These are phyloP conservation scores for Druon quercuslanigerum DNA, from an alignment of 1,140 invertebrate species.

Conservation along the genomic window DNA sequence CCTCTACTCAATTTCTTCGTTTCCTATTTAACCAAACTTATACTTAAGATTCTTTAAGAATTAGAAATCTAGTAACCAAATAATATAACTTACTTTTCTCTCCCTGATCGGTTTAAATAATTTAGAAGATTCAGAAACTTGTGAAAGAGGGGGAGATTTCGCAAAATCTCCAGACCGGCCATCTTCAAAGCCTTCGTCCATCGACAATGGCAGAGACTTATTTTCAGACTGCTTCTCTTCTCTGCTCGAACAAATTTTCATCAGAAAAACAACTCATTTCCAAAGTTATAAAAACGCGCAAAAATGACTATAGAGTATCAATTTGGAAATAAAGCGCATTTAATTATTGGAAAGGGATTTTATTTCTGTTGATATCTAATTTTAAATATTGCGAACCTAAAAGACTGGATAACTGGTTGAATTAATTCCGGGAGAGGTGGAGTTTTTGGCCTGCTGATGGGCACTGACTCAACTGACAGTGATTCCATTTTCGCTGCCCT, in stretches of 20 bases:
- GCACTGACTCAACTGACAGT: constrained; percentile 51
- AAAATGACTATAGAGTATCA: too few relatives aligned
- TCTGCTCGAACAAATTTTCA: constrained; percentile 36
- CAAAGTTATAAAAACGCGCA: too few relatives aligned
- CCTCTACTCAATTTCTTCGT: constrained; percentile 76
- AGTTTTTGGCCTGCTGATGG: constrained; percentile 57
- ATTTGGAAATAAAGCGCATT: too few relatives aligned
- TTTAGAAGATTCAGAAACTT: constrained; percentile 52
- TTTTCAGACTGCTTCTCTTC: constrained; percentile 61
- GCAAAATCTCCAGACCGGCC: constrained; percentile 72
- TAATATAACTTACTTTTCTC: constrained; percentile 30
- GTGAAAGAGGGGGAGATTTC: constrained; percentile 69
- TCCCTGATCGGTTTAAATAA: constrained; percentile 10
- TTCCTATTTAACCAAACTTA: constrained; percentile 47
- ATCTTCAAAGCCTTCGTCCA: constrained; percentile 83
- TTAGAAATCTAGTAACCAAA: constrained; percentile 22
- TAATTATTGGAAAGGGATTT: too few relatives aligned
- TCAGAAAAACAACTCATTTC: not conserved
- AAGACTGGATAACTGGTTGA: constrained; percentile 56
- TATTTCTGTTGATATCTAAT: too few relatives aligned
- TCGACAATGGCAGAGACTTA: constrained; percentile 75
- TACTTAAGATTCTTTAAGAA: constrained; percentile 30
- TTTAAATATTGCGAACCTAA: constrained; percentile 58
- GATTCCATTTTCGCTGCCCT: constrained; percentile 66
- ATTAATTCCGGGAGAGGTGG: constrained; percentile 52